Evolutionary conservation across 1,140 invertebrate species (phyloP), one percentile per base, ranked within the genome.

Genomic region (Trichomalopsis sarcophagae): DNA sequence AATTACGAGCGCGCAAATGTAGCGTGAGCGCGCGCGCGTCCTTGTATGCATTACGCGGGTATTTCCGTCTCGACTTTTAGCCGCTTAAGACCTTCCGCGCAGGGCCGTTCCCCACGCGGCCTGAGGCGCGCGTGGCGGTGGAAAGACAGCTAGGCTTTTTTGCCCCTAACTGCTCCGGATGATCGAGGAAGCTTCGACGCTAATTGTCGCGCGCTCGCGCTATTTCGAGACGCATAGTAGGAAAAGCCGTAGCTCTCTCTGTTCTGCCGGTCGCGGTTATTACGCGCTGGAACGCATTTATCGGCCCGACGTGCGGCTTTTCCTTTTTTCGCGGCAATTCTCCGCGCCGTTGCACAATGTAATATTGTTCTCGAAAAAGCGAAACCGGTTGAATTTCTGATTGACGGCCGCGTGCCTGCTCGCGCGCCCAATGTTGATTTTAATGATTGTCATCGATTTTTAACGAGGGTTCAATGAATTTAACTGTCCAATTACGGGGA

Each of bases 401-500:
- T 76, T 68, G 73, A 83, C 73, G 73, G 30, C 11, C n/a, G 6
- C 69, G 44, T 44, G 10, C 23, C 9, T n/a, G 27, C 4, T 36
- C 6, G 14, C 17, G 17, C 7, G 6, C 40, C 33, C 33, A 0
- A 62, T 68, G n/a, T 76, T 76, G 50, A 44, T 84, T 78, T 84
- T 78, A 84, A 78, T 55, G 75, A 77, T 83, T 83, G 82, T 77
- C 82, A 84, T 78, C 66, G 82, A 84, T 78, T 83, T 83, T 83
- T 47, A 75, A 68, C 40, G 40, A 84, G 36, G 40, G 4, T 71
- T 40, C 75, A 50, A 84, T 71, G 36, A 47, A 36, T 83, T 83
- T 68, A 77, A 77, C 36, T 30, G n/a, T 83, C n/a, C 33, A 75
- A 82, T 82, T 75, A 75, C 33, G 13, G 13, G n/a, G n/a, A 17